Base-by-base conservation (phyloP, 2,113 vertebrate species). In the Seriola rivoliana region DNA sequence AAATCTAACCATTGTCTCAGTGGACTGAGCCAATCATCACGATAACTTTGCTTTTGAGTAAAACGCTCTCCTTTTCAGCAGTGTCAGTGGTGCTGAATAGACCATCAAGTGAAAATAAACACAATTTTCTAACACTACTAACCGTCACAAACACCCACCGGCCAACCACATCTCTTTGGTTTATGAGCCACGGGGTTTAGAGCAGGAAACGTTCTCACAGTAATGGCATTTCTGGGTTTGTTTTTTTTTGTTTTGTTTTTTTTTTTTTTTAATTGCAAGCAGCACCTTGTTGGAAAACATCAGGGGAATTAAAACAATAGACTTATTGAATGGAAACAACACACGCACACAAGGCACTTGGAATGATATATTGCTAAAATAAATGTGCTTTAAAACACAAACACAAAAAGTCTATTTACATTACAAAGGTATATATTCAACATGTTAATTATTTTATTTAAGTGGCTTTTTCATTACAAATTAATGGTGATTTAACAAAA, bases 1-100 rank as follows among this genome's bases (percentile, higher is more conserved):
- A 89, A 88, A 85, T 81, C 29, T 62, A 83, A 83, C 80, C 32
- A 84, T 48, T 73, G 42, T 85, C 85, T 87, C 80, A 57, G 58
- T 71, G 55, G 63, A 81, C 64, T 73, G 64, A 92, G 65, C 64
- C 63, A 65, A 82, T 83, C 85, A 66, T 76, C 54, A 71, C n/a
- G 5, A 80, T 80, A 87, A 80, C 79, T 72, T 81, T 85, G 4
- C 63, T 57, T 80, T 46, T 66, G 36, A 72, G 59, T 65, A 80
- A 82, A 78, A 46, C 16, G 19, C 63, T 70, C 63, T 81, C 25
- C 50, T 62, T 78, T 66, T 84, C 59, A 85, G 75, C 57, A 50
- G 58, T 64, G 71, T 88, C 67, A 63, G 32, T 38, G 76, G 66
- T 6, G 29, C 44, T 75, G 54, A 78, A 83, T 66, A 72, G 19